Percentiles rank a stretch among this genome's conserved stretches.
Evolutionary conservation across 1,140 invertebrate genomes (phyloP).

Genomic region (Drosophila hydei): DNA sequence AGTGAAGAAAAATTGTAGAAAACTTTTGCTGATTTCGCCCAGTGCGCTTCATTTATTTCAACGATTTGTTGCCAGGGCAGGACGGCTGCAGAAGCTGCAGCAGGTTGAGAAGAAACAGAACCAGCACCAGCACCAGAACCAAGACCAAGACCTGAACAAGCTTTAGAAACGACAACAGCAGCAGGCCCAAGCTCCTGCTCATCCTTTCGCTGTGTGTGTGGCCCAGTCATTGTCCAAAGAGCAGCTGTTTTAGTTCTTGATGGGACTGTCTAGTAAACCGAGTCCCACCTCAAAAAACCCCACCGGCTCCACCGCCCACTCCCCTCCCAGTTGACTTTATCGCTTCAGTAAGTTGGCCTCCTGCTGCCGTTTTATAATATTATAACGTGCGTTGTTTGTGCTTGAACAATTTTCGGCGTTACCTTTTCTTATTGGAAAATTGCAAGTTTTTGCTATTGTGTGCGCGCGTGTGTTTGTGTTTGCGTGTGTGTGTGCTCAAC

Average conservation of each 20-base stretch:
- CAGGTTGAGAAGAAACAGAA: slow-evolving; percentile 17
- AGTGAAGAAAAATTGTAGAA: slow-evolving; percentile 80
- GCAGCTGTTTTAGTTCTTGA: slow-evolving; percentile 80
- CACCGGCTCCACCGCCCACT: neutral
- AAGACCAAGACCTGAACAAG: slow-evolving; percentile 19
- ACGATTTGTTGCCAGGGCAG: slow-evolving; percentile 75
- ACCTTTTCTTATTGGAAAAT: slow-evolving; percentile 79
- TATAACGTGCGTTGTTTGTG: slow-evolving; percentile 81
- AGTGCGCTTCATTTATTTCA: slow-evolving; percentile 81
- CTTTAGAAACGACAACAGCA: slow-evolving; percentile 17
- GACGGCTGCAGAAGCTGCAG: slow-evolving; percentile 26
- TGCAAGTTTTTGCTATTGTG: slow-evolving; percentile 59
- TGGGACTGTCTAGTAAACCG: slow-evolving; percentile 54
- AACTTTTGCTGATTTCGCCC: slow-evolving; percentile 81
- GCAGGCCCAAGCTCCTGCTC: neutral
- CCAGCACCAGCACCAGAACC: slow-evolving; percentile 24
- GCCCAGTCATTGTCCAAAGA: slow-evolving; percentile 67
- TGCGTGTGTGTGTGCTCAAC: slow-evolving; percentile 8
- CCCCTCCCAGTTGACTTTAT: slow-evolving; percentile 59
- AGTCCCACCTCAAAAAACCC: neutral
- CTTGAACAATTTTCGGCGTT: slow-evolving; percentile 79
- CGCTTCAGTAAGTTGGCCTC: slow-evolving; percentile 74
- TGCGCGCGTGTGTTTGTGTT: neutral
- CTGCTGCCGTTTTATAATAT: slow-evolving; percentile 77
- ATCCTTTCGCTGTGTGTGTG: neutral